Base-by-base conservation (phyloP, 2,113 vertebrate genomes). In the Halichoerus grypus region DNA sequence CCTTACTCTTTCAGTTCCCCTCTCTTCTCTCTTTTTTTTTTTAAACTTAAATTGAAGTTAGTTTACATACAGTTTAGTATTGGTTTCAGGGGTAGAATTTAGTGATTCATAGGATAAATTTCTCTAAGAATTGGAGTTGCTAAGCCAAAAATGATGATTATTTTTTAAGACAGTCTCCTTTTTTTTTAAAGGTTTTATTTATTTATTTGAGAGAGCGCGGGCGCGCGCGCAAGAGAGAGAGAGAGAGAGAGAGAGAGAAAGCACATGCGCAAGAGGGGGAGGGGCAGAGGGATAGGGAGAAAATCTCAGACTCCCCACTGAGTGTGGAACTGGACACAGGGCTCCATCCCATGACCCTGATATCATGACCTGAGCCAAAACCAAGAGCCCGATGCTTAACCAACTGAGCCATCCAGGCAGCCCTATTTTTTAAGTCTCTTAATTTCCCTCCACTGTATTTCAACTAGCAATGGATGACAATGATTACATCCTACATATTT, bases 381-480 rank as follows among this genome's bases (percentile, higher is more conserved):
- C 33, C 63, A 67, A 67, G 31, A 67, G 14, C 14, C 31, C 7
- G 15, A 33, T 67, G 63, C 63, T 67, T 67, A 67, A 67, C 31
- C 67, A 36, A 69, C 67, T 69, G 67, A 69, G 67, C 33, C 67
- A 69, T 8, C 28, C 16, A 69, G 8, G n/a, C 33, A 69, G 33
- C 67, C 67, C 18, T 69, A 74, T 63, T 92, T 89, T 81, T 97
- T 39, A 97, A 94, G 61, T 4, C 3, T 92, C 33, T 14, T 91
- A 59, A 88, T 91, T 97, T 86, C 15, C 31, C 39, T 72, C 22
- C 4, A 65, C 36, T 91, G 14, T 88, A 88, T 97, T 96, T 82
- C 12, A 85, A 33, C 93, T 93, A 93, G 13, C 36, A 95, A n/a
- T 93, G 16, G 26, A 49, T 97, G n/a, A 93, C n/a, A 91, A 71